These are phyloP conservation scores for Gastrophryne carolinensis DNA, from an alignment of 2,797 vertebrate genomes.

Conservation along the genomic window DNA sequence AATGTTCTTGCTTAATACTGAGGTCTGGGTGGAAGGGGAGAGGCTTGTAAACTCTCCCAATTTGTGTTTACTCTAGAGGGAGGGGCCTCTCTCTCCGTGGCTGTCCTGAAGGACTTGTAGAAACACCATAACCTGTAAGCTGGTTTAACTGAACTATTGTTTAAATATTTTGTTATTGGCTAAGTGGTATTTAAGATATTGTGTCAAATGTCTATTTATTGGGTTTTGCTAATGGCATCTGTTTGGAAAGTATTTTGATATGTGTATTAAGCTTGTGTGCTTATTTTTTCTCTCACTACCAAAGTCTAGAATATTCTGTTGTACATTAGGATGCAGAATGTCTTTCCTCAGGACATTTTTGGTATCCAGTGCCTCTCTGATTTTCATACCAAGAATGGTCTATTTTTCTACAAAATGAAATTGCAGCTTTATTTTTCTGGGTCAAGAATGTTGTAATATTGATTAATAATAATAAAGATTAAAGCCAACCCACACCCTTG, in stretches of 20 bases:
- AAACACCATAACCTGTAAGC: no score
- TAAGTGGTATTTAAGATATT: not conserved
- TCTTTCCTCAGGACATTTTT: constrained; percentile 20
- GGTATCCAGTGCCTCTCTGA: constrained; percentile 6
- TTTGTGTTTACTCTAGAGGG: no score
- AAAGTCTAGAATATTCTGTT: not conserved
- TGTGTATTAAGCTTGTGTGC: not conserved
- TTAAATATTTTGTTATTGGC: not conserved
- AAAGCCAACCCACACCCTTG: no score
- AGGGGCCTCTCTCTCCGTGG: no score
- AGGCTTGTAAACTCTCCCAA: no score
- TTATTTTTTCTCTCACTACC: not conserved
- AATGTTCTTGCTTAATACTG: no score
- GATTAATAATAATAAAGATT: no score
- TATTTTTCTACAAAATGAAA: constrained; percentile 31
- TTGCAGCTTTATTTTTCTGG: constrained; percentile 16
- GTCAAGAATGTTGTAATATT: not conserved
- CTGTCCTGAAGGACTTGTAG: no score
- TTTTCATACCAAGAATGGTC: not conserved
- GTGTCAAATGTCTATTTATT: not conserved
- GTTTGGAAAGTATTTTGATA: not conserved
- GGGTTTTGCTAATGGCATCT: no score
- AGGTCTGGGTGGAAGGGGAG: no score
- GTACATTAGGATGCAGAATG: not conserved
- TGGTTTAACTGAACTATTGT: no score